These are phyloP conservation scores for Clytia hemisphaerica DNA, from an alignment of 30 jellyfish, hydroid and myxozoan species.

Conservation along the genomic window DNA sequence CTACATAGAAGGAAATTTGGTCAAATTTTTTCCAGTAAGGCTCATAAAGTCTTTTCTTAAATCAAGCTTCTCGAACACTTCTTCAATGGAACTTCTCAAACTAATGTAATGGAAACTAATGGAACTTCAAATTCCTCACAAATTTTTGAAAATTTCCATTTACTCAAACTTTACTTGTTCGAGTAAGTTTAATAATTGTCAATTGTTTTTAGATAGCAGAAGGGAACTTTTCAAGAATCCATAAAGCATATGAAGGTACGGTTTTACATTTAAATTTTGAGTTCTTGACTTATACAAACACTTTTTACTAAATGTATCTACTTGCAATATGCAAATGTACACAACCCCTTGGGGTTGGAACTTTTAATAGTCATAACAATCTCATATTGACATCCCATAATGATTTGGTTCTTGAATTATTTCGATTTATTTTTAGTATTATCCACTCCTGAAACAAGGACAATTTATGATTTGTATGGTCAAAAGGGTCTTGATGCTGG, in stretches of 20 bases:
- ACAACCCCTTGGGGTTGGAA: too few relatives aligned
- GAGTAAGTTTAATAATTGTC: not conserved
- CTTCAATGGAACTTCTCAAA: too few relatives aligned
- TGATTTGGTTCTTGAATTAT: not conserved
- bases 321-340: too few relatives aligned
- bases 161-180: not conserved
- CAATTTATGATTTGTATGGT: slow-evolving; percentile 82
- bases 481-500: slow-evolving; percentile 90
- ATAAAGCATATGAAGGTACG: slow-evolving; percentile 86
- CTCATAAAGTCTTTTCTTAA: too few relatives aligned
- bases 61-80: too few relatives aligned
- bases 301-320: too few relatives aligned
- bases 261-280: not conserved
- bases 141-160: not conserved
- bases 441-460: slow-evolving; percentile 55
- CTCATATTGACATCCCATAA: not conserved
- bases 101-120: too few relatives aligned
- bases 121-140: too few relatives aligned
- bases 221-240: slow-evolving; percentile 48
- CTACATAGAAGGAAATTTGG: too few relatives aligned
- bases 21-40: too few relatives aligned
- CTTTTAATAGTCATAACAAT: not conserved
- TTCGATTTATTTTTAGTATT: slow-evolving; percentile 41
- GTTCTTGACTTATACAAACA: not conserved
- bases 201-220: slow-evolving; percentile 63